Percentiles rank a stretch among this genome's conserved stretches.
These are phyloP conservation scores for Sitta europaea DNA, from an alignment of 2,113 vertebrate species.

Conservation along the genomic window DNA sequence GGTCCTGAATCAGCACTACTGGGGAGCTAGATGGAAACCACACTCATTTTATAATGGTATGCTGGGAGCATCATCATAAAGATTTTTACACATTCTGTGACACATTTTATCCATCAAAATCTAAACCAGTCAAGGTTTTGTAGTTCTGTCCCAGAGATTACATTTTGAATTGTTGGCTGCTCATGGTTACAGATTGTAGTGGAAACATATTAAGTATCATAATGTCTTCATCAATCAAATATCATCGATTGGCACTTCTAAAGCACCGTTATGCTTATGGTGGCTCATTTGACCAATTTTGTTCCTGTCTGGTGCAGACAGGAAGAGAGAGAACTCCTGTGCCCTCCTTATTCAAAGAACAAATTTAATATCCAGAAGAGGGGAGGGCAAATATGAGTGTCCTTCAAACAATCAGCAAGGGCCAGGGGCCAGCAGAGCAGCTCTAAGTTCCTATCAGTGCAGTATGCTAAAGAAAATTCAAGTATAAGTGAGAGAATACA, in stretches of 20 bases:
- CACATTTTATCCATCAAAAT: conserved; percentile 20
- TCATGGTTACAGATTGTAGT: background rate
- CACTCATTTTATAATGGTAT: background rate
- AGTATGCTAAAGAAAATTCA: background rate
- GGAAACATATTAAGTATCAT: conserved; percentile 1
- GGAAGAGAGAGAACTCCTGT: background rate
- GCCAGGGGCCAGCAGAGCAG: background rate
- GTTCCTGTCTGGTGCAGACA: background rate
- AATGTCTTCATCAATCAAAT: conserved; percentile 23
- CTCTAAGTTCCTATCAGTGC: background rate
- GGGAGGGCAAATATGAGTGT: background rate
- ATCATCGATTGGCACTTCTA: background rate
- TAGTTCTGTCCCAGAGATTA: background rate
- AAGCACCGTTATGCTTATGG: background rate
- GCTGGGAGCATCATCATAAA: background rate
- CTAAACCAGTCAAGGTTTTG: background rate
- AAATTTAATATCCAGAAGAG: background rate
- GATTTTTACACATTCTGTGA: background rate
- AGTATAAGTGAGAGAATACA: background rate
- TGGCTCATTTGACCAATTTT: background rate
- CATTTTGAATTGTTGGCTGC: background rate
- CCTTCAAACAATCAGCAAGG: background rate
- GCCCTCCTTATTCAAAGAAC: background rate
- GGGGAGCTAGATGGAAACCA: background rate
- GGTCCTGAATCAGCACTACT: conserved; percentile 8